Base-by-base conservation (phyloP, 2,888 invertebrate species). In the Rhimphoctona megacephalus region DNA sequence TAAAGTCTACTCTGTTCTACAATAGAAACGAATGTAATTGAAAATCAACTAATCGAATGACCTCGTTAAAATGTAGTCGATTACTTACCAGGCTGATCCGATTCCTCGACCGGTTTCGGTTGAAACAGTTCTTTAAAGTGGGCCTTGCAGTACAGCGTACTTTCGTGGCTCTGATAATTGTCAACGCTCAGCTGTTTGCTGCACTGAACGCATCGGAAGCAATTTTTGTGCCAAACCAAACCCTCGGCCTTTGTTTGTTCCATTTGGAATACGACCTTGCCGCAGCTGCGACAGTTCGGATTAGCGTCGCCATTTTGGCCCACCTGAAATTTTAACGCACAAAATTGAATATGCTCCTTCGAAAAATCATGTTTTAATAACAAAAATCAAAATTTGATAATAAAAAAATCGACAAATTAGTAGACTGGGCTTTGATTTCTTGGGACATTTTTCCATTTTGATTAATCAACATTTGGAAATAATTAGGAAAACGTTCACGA, bases 261-360 rank as follows among this genome's bases (percentile, higher is more conserved):
- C 99, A 99, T 99, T 94, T 98, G 98, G 95, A 98, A 99, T 79
- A 99, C 99, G 83, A 97, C 97, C 94, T 98, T 98, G 88, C 96
- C 95, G 94, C 99, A 99, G 90, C 97, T 96, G 92, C 97, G 97
- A 94, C 99, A 99, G 89, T 96, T 96, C 76, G 96, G 96, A 92
- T 95, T 96, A 88, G 95, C 95, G 57, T 96, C 96, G 80, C 94
- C 93, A 91, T 94, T 94, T 88, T 94, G 94, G 73, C 93, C 92
- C 88, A 94, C 94, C 94, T 94, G 90, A 61, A 76, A 81, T 87
- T 67, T 74, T 74, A 70, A 49, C 36, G 54, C 33, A 69, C 66
- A 25, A 43, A 25, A 46, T 39, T 46, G 54, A 39, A 39, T 57
- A 17, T n/a, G 43, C 11, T 43, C 11, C 11, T 14, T 43, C 11